Evolutionary conservation across 1,140 invertebrate species (phyloP).

Genomic region (Macrobrachium nipponense): DNA sequence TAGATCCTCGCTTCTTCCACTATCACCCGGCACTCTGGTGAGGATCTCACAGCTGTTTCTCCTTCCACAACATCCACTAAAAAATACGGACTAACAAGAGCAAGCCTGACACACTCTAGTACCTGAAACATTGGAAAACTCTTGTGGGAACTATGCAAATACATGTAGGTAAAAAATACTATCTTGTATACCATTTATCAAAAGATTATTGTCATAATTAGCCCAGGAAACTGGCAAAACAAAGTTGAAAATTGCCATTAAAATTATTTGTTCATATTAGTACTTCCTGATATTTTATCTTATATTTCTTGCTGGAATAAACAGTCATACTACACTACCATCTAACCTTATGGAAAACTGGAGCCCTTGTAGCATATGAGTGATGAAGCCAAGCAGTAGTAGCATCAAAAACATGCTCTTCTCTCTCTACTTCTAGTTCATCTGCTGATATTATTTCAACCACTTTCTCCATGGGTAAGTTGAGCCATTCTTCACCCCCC

Average conservation of each 20-base stretch:
- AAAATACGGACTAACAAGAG: slow-evolving; percentile 74
- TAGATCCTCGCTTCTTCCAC: slow-evolving; percentile 72
- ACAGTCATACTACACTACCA: background rate
- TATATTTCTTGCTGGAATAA: no score
- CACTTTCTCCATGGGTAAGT: slow-evolving; percentile 69
- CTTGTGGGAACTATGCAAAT: background rate
- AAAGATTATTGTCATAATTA: background rate
- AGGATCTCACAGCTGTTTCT: slow-evolving; percentile 67
- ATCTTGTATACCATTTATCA: background rate
- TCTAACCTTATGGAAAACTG: slow-evolving; percentile 56
- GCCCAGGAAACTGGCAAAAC: background rate
- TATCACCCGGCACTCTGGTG: slow-evolving; percentile 69
- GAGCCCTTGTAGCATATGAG: slow-evolving; percentile 66
- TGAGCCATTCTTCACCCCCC: slow-evolving; percentile 64
- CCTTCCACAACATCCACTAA: slow-evolving; percentile 73
- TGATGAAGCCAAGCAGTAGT: slow-evolving; percentile 72
- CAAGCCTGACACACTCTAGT: slow-evolving; percentile 73
- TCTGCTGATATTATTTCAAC: slow-evolving; percentile 73
- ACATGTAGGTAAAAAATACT: slow-evolving; percentile 9
- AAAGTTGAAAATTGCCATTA: background rate
- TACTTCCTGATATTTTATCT: no score
- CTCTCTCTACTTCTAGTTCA: slow-evolving; percentile 72
- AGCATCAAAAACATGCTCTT: slow-evolving; percentile 74
- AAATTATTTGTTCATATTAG: no score
- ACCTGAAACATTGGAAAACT: slow-evolving; percentile 66